These are phyloP conservation scores for Haliclona indistincta DNA, from an alignment of 37 sponge, comb jelly and placozoan species.

Conservation along the genomic window DNA sequence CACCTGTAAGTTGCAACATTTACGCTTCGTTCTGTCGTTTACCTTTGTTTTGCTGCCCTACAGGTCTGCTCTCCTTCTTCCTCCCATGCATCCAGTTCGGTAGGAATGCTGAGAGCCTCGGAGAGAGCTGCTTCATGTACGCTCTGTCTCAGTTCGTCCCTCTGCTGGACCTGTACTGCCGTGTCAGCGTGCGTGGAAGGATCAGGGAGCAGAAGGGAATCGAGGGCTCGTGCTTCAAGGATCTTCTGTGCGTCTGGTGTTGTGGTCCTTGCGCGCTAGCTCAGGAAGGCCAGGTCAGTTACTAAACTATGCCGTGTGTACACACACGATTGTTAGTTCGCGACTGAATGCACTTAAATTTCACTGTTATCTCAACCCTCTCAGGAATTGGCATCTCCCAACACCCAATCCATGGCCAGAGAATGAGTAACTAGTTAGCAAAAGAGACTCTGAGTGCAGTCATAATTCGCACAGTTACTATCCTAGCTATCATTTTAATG, in stretches of 20 bases:
- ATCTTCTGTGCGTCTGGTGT: slow-evolving; percentile 36
- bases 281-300: slow-evolving; percentile 29
- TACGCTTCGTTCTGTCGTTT: neutral
- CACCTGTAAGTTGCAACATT: slow-evolving; percentile 38
- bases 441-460: no score
- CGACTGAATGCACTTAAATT: neutral
- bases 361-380: neutral
- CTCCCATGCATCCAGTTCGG: slow-evolving; percentile 71
- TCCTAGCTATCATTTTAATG: no score
- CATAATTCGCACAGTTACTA: no score
- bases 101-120: slow-evolving; percentile 67
- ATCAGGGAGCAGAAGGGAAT: slow-evolving; percentile 82
- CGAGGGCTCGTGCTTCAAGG: slow-evolving; percentile 60
- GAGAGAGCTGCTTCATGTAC: slow-evolving; percentile 66
- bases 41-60: neutral
- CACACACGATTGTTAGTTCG: neutral
- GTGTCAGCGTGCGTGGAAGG: slow-evolving; percentile 36
- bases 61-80: slow-evolving; percentile 70
- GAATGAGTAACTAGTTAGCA: slow-evolving; percentile 4
- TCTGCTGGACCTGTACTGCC: slow-evolving; percentile 48
- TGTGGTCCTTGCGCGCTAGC: slow-evolving; percentile 37
- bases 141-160: slow-evolving; percentile 63
- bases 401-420: neutral
- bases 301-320: neutral
- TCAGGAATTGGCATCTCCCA: neutral